Conservation (phyloP, 1,140 invertebrate species). For the Diabrotica virgifera region DNA sequence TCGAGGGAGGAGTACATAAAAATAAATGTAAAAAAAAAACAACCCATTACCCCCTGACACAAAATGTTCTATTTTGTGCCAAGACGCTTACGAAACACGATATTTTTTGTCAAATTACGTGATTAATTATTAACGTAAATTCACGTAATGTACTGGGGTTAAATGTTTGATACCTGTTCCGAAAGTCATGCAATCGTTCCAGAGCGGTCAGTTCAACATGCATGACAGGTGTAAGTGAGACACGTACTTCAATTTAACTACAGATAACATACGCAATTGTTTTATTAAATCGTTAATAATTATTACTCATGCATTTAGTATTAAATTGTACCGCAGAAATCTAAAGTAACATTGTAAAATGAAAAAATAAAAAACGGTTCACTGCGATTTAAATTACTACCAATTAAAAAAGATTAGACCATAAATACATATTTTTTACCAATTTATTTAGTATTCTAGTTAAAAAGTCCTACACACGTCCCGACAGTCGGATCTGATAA, state of each 20-base stretch:
- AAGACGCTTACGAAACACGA: conserved; percentile 7
- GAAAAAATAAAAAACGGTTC: too few species aligned
- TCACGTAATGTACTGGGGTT: conserved; percentile 12
- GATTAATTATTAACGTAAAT: conserved; percentile 11
- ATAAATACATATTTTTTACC: too few species aligned
- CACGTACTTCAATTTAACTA: neutral
- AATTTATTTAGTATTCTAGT: too few species aligned
- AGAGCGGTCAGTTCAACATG: neutral
- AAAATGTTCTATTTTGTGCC: neutral
- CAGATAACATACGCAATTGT: too few species aligned
- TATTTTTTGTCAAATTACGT: conserved; percentile 13
- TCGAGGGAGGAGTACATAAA: neutral
- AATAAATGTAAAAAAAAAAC: neutral
- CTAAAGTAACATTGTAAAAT: too few species aligned
- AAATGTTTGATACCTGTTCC: conserved; percentile 7
- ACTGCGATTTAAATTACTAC: too few species aligned
- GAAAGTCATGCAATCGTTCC: conserved; percentile 12
- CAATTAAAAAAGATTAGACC: too few species aligned
- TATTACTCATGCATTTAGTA: too few species aligned
- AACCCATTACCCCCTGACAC: neutral
- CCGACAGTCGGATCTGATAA: too few species aligned
- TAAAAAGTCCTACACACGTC: too few species aligned
- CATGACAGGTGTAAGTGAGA: conserved; percentile 1
- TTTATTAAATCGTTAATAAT: too few species aligned
- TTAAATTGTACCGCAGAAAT: too few species aligned